phyloP scores from a whole-genome alignment of 1,140 invertebrate genomes.

The Caenorhabditis elegans region DNA sequence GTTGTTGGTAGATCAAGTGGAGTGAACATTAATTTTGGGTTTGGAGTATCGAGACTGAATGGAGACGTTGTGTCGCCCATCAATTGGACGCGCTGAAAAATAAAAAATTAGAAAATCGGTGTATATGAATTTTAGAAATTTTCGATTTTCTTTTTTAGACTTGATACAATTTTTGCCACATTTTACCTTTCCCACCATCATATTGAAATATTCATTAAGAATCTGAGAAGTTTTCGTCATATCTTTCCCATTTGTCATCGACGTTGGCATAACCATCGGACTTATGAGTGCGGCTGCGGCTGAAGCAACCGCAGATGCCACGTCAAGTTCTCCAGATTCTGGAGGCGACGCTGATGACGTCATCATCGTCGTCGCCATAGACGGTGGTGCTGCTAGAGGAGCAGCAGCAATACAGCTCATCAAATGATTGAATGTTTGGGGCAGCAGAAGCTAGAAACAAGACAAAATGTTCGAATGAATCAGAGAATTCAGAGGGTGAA shows the following conservation, averaged over 20 bases:
- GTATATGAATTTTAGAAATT: too few relatives aligned
- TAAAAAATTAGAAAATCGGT: background rate
- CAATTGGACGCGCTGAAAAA: constrained; percentile 1
- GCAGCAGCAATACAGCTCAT: constrained; percentile 19
- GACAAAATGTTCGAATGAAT: background rate
- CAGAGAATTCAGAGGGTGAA: background rate
- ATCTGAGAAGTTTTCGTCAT: background rate
- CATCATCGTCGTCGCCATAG: background rate
- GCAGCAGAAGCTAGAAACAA: background rate
- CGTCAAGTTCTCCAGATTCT: background rate
- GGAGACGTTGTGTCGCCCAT: background rate
- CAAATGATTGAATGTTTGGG: background rate
- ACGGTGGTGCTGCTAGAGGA: background rate
- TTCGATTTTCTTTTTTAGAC: background rate
- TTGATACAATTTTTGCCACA: background rate
- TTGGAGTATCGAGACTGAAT: background rate
- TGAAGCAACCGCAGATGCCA: background rate
- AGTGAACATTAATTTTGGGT: constrained; percentile 11
- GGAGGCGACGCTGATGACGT: background rate
- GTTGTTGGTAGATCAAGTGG: constrained; percentile 49
- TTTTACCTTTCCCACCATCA: constrained; percentile 1
- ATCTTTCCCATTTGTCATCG: background rate
- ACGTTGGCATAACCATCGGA: background rate
- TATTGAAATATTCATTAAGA: constrained; percentile 10
- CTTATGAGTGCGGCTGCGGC: background rate